Conservation (phyloP, 2,888 invertebrate genomes). For the Plutella xylostella region DNA sequence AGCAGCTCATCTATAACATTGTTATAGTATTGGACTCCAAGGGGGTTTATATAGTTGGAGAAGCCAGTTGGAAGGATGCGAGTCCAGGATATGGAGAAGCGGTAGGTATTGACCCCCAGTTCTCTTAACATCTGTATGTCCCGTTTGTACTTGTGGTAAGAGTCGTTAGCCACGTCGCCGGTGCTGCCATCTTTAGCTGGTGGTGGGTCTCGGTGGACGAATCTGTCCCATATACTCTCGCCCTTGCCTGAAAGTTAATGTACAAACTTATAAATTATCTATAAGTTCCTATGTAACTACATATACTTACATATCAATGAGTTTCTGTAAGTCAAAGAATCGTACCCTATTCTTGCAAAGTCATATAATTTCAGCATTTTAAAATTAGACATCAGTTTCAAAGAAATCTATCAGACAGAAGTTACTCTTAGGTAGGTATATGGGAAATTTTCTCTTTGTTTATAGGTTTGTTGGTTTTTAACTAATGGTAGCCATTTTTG, state of each 20-base stretch:
- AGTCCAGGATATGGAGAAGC: conserved; percentile 73
- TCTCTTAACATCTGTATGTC: conserved; percentile 59
- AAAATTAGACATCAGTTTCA: too few relatives aligned
- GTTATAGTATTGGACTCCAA: conserved; percentile 66
- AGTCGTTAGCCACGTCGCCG: conserved; percentile 75
- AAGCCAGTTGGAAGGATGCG: conserved; percentile 21
- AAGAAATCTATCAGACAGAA: too few relatives aligned
- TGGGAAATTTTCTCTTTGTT: too few relatives aligned
- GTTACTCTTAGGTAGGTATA: too few relatives aligned
- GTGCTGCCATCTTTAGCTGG: conserved; percentile 41
- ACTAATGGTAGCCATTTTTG: too few relatives aligned
- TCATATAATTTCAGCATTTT: too few relatives aligned
- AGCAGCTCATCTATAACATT: conserved; percentile 60
- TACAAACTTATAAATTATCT: too few relatives aligned
- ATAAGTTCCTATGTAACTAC: too few relatives aligned
- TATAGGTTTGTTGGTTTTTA: too few relatives aligned
- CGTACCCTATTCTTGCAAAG: too few relatives aligned
- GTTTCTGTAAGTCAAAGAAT: too few relatives aligned
- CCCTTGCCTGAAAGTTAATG: conserved; percentile 63
- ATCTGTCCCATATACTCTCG: conserved; percentile 71
- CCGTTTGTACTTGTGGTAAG: conserved; percentile 71
- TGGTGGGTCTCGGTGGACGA: conserved; percentile 38
- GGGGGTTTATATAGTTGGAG: conserved; percentile 24
- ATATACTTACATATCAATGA: too few relatives aligned
- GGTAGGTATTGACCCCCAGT: conserved; percentile 59